These are phyloP conservation scores for Bettongia penicillata DNA, from an alignment of 2,113 vertebrate genomes.

Conservation along the genomic window DNA sequence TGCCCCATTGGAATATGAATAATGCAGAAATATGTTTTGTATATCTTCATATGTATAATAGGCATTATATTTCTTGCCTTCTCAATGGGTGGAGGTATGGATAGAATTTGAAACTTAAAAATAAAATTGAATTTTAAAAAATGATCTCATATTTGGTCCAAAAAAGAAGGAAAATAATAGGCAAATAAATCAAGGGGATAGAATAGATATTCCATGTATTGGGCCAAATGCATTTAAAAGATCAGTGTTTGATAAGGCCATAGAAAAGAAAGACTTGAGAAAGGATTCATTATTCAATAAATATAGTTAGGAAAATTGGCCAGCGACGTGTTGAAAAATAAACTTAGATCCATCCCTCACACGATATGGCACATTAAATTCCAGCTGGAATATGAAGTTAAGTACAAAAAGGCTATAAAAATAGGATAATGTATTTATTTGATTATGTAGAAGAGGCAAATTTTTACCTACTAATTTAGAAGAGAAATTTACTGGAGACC, in stretches of 20 bases:
- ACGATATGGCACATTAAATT: neutral
- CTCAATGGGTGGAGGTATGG: neutral
- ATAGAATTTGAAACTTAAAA: neutral
- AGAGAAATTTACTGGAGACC: neutral
- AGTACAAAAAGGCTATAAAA: neutral
- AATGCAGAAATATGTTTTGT: neutral
- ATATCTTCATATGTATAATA: neutral
- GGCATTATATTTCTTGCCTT: neutral
- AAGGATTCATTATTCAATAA: neutral
- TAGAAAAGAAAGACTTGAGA: neutral
- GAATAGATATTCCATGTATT: neutral
- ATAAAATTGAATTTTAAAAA: neutral
- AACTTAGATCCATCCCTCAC: neutral
- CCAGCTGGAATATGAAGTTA: neutral
- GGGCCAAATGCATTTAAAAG: neutral
- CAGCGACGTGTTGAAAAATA: neutral
- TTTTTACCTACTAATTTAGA: neutral
- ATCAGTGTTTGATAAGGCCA: neutral
- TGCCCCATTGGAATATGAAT: neutral
- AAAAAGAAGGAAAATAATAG: neutral
- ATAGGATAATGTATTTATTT: slow-evolving; percentile 2
- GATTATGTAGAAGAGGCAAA: neutral
- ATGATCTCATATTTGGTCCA: neutral
- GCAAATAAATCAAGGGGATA: neutral
- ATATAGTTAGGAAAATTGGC: neutral